Conservation (phyloP, 2,888 invertebrate genomes). For the Biston betularia region DNA sequence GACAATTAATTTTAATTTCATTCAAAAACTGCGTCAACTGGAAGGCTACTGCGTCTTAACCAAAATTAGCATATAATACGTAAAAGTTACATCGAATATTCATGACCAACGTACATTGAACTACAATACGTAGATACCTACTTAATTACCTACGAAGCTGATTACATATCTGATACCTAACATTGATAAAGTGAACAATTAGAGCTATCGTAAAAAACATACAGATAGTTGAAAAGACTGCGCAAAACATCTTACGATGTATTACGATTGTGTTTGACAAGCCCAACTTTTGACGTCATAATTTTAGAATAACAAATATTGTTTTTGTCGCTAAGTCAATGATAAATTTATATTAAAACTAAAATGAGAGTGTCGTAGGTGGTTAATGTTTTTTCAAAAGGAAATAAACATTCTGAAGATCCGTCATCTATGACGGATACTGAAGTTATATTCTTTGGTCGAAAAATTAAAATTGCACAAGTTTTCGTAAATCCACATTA, state of each 20-base stretch:
- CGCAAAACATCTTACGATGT: slow-evolving; percentile 36
- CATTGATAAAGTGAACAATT: slow-evolving; percentile 21
- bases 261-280: neutral
- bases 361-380: no score
- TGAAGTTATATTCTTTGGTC: no score
- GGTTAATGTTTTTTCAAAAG: no score
- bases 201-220: slow-evolving; percentile 32
- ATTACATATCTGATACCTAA: neutral
- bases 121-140: neutral
- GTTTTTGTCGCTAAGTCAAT: slow-evolving; percentile 11
- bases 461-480: no score
- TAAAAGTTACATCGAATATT: slow-evolving; percentile 18
- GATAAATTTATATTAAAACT: no score
- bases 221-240: slow-evolving; percentile 18
- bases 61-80: slow-evolving; percentile 12
- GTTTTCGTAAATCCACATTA: no score
- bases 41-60: slow-evolving; percentile 25
- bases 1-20: neutral
- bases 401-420: no score
- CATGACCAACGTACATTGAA: slow-evolving; percentile 18
- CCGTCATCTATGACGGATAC: no score
- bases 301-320: slow-evolving; percentile 22
- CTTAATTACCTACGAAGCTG: no score
- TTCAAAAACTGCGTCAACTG: slow-evolving; percentile 27
- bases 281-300: slow-evolving; percentile 3